phyloP scores from a whole-genome alignment of 2,797 vertebrate species.

The Kryptopterus vitreolus region DNA sequence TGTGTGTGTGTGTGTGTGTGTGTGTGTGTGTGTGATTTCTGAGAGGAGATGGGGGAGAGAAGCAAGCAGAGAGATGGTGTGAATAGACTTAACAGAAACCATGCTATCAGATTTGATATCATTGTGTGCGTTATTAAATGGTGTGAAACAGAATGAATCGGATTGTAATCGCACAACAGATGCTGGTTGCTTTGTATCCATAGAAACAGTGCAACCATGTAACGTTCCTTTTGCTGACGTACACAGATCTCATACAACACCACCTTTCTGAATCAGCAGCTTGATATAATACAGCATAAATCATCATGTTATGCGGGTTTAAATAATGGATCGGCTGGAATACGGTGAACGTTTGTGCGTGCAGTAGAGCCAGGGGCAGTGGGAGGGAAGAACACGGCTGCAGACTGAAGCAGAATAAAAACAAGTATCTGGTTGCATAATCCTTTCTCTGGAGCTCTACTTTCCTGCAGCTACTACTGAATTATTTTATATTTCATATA shows the following conservation, averaged over 20 bases:
- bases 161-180: constrained; percentile 39
- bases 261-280: constrained; percentile 1
- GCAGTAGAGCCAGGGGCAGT: not conserved
- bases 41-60: too few relatives aligned
- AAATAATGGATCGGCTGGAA: not conserved
- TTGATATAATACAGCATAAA: not conserved
- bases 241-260: not conserved
- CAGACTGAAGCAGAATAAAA: constrained; percentile 9
- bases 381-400: not conserved
- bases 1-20: not conserved
- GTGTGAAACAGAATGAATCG: constrained; percentile 16
- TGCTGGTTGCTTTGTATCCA: constrained; percentile 29
- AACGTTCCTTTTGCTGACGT: constrained; percentile 13
- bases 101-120: not conserved
- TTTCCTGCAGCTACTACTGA: not conserved
- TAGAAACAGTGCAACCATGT: constrained; percentile 25
- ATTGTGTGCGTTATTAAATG: constrained; percentile 15
- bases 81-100: not conserved
- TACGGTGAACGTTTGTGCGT: not conserved
- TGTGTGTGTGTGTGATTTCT: not conserved
- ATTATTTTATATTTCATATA: not conserved
- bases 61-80: not conserved
- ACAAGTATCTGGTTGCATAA: constrained; percentile 24
- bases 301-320: not conserved
- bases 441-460: constrained; percentile 4